Base-by-base conservation (phyloP, 2,888 invertebrate genomes). In the Oscheius sp. region DNA sequence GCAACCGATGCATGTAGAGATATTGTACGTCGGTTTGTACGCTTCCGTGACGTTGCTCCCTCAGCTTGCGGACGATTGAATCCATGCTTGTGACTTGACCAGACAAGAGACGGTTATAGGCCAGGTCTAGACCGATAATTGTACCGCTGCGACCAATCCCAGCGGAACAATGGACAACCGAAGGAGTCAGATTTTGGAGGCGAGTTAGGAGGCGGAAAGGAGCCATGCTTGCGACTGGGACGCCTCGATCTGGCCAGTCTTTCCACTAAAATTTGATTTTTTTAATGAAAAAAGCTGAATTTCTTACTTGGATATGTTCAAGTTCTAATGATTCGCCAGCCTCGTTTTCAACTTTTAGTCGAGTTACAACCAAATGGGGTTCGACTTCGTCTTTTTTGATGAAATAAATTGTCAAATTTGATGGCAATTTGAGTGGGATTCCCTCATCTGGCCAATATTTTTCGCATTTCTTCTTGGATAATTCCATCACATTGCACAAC, bases 61-160 rank as follows among this genome's bases (percentile, higher is more conserved):
- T 78, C n/a, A 82, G 70, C 8, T 74, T 74, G 17, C 70, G 73
- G 29, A 82, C 76, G 17, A 80, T 69, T 23, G 72, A 46, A 29
- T 73, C 71, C 58, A 75, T 48, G 25, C 68, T 45, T 33, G 23
- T 20, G 39, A 71, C 72, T 57, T 79, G 77, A 23, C 79, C 80
- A 5, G 65, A 69, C 29, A 46, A 45, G 48, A 81, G 57, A 57
- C 72, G 71, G 17, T 63, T 69, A 23, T 73, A 65, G 23, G 74
- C 75, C 34, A 81, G 71, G 31, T 82, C 80, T 20, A 82, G 72
- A 0, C 81, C 82, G 46, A 82, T 80, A 25, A 82, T 78, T 2
- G 84, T 83, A 1, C 84, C 84, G 6, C 83, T 84, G 5, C 84
- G 69, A 3, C 82, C 80, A 39, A 82, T 80, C 3, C 76, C 79